These are phyloP conservation scores for Chionoecetes opilio DNA, from an alignment of 1,140 invertebrate genomes.

Conservation along the genomic window DNA sequence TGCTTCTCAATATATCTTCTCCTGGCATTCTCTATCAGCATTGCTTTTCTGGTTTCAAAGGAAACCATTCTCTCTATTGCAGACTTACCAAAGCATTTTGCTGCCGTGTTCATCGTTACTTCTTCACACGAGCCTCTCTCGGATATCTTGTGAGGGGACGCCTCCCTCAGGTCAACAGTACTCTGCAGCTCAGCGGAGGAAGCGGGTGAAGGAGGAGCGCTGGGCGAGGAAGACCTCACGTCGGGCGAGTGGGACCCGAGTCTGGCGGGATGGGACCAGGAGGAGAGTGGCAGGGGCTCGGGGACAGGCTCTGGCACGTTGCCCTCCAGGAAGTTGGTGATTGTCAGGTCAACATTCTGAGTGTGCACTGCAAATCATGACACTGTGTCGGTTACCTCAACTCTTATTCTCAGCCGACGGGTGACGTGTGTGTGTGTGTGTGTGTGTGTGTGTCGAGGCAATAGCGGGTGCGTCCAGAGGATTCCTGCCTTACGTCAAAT, in stretches of 20 bases:
- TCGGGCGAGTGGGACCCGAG: neutral
- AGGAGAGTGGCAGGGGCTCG: slow-evolving; percentile 83
- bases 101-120: slow-evolving; percentile 83
- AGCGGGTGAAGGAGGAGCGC: neutral
- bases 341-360: slow-evolving; percentile 91
- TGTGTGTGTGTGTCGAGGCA: no score
- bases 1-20: slow-evolving; percentile 92
- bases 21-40: slow-evolving; percentile 90
- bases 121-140: neutral
- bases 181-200: neutral
- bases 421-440: no score
- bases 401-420: no score
- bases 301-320: slow-evolving; percentile 87
- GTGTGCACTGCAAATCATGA: slow-evolving; percentile 86
- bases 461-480: no score
- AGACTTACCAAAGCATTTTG: slow-evolving; percentile 86
- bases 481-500: no score
- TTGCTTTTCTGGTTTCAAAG: slow-evolving; percentile 90
- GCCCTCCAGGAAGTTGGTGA: slow-evolving; percentile 92
- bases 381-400: neutral
- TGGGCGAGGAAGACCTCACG: neutral
- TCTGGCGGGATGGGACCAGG: slow-evolving; percentile 79
- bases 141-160: no score
- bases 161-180: neutral
- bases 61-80: slow-evolving; percentile 88